phyloP scores from a whole-genome alignment of 2,113 vertebrate species.

The Phalacrocorax carbo region DNA sequence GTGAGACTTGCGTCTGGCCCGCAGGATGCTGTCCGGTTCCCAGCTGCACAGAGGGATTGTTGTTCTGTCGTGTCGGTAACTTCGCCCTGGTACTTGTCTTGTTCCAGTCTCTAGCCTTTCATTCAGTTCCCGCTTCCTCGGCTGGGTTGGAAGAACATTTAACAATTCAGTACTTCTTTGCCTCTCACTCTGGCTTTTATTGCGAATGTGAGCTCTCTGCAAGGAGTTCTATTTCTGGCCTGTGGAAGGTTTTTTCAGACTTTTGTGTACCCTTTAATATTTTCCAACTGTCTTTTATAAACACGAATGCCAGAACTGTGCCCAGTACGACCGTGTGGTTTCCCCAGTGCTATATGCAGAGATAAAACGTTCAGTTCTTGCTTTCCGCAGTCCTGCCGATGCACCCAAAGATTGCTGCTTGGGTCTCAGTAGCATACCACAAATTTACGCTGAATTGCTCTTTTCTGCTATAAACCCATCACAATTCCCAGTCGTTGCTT shows the following conservation, averaged over 20 bases:
- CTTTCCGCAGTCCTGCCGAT: background rate
- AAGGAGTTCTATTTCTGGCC: background rate
- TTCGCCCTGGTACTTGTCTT: background rate
- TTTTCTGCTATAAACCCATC: background rate
- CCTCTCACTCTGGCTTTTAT: background rate
- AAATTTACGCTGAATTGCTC: background rate
- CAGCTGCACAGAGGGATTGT: background rate
- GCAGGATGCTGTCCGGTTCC: background rate
- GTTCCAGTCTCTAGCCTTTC: background rate
- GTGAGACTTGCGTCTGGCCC: background rate
- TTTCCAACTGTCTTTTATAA: background rate
- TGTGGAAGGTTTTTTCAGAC: background rate
- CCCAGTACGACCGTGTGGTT: too few relatives aligned
- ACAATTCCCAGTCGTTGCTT: background rate
- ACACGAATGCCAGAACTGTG: background rate
- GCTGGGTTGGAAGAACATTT: background rate
- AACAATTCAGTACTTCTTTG: background rate
- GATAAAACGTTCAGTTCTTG: background rate
- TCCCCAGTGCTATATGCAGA: background rate
- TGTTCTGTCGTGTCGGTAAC: fast-evolving
- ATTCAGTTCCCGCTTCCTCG: background rate
- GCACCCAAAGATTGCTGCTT: background rate
- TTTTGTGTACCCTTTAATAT: background rate
- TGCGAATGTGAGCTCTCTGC: background rate
- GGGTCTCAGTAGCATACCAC: background rate